Evolutionary conservation across 2,113 vertebrate genomes (phyloP).

Genomic region (Heptranchias perlo): DNA sequence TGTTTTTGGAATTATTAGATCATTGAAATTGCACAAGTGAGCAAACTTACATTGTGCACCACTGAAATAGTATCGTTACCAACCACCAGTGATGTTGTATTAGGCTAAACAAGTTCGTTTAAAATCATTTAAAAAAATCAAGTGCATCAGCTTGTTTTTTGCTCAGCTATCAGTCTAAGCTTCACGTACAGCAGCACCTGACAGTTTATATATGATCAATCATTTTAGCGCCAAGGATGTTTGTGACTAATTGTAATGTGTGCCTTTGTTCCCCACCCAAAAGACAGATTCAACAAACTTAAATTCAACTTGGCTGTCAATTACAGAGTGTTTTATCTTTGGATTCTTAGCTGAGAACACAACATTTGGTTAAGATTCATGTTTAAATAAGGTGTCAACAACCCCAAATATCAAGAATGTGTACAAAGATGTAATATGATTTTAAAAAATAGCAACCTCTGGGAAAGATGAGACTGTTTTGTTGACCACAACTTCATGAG

Average conservation of each 20-base stretch:
- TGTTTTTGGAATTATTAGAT: not conserved
- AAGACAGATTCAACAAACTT: not conserved
- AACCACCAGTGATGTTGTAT: not conserved
- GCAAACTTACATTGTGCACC: not conserved
- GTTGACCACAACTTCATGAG: conserved; percentile 66
- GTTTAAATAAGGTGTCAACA: not conserved
- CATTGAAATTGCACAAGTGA: not conserved
- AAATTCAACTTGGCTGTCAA: not conserved
- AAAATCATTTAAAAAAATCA: not conserved
- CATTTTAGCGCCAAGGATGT: not conserved
- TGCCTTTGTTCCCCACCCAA: not conserved
- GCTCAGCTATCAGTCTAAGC: not conserved
- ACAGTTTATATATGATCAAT: not conserved
- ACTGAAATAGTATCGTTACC: not conserved
- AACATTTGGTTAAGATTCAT: not conserved
- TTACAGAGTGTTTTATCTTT: not conserved
- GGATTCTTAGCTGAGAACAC: not conserved
- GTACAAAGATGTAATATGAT: not conserved
- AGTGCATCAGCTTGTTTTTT: not conserved
- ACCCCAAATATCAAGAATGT: not conserved
- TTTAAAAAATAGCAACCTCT: conserved; percentile 54
- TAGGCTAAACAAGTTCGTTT: not conserved
- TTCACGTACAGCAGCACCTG: not conserved
- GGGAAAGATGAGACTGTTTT: conserved; percentile 59
- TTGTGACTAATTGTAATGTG: not conserved